Evolutionary conservation across 2,888 invertebrate genomes (phyloP).

Genomic region (Lycia hirtaria): DNA sequence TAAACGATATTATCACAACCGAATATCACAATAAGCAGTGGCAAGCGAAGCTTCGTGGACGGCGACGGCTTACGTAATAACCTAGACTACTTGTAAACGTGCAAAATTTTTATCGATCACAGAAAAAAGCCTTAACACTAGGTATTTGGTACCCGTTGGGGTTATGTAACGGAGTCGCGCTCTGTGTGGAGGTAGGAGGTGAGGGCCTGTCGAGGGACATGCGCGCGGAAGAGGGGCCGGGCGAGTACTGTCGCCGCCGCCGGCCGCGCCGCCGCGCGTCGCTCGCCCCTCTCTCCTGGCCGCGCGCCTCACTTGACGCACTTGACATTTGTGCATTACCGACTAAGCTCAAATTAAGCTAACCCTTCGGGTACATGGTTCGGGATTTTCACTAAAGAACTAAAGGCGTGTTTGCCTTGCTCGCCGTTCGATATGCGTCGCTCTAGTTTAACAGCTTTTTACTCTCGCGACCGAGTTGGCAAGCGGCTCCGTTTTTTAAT

Average conservation of each 20-base stretch:
- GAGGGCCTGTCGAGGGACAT: slow-evolving; percentile 69
- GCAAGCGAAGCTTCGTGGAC: slow-evolving; percentile 84
- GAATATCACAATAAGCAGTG: slow-evolving; percentile 83
- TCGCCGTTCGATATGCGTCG: slow-evolving; percentile 11
- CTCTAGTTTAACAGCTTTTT: background rate
- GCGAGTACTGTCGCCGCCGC: slow-evolving; percentile 74
- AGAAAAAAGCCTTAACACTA: slow-evolving; percentile 83
- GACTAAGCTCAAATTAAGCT: slow-evolving; percentile 49
- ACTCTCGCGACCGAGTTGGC: slow-evolving; percentile 20
- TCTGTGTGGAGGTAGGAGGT: slow-evolving; percentile 64
- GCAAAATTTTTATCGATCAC: slow-evolving; percentile 81
- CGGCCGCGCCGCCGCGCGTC: slow-evolving; percentile 48
- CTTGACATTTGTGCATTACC: slow-evolving; percentile 56
- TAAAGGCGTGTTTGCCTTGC: slow-evolving; percentile 18
- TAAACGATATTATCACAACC: slow-evolving; percentile 81
- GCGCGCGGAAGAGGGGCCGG: slow-evolving; percentile 76
- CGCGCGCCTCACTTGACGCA: slow-evolving; percentile 37
- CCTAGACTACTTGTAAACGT: slow-evolving; percentile 78
- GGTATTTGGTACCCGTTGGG: slow-evolving; percentile 63
- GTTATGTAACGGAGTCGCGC: slow-evolving; percentile 81
- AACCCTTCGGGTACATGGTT: slow-evolving; percentile 32
- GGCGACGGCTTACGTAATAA: slow-evolving; percentile 84
- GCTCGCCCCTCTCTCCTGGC: slow-evolving; percentile 32
- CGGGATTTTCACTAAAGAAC: slow-evolving; percentile 8
- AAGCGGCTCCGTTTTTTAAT: slow-evolving; percentile 4